Base-by-base conservation (phyloP, 1,140 invertebrate species). In the Pseudomyrmex flavicornis region DNA sequence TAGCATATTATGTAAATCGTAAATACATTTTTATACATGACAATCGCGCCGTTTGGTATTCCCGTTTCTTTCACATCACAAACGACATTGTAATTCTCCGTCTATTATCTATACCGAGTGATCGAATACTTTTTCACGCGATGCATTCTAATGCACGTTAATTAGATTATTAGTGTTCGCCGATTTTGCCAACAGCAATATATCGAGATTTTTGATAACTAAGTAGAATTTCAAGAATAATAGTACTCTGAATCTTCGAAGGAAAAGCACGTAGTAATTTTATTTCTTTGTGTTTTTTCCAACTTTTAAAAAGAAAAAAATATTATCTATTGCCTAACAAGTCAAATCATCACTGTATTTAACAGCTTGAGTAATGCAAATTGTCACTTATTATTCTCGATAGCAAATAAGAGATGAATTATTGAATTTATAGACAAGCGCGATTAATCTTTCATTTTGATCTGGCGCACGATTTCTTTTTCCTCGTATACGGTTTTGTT, bases 1-100 rank as follows among this genome's bases (percentile, higher is more conserved):
- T 83, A 68, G 15, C 54, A 79, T 62, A 82, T 72, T 35, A 84
- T 80, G 66, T 72, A 84, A 80, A 84, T 72, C 50, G n/a, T 12
- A 66, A 80, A 63, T 63, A 72, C 44, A 72, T 79, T 80, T 80
- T 82, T 62, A 80, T 63, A 62, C 50, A 84, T 26, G 61, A 62
- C 22, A 76, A 77, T 54, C 56, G 50, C 44, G 54, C 12, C 61
- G 15, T 8, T 46, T 61, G 83, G 54, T 85, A 82, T 74, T 85
- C 22, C 77, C 68, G 44, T 56, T n/a, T 50, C 44, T 50, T 15
- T 44, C 10, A 8, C 44, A 59, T 20, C 54, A 15, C 35, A 2
- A 69, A 4, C 20, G 17, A 72, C 65, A 12, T 54, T 69, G 65
- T 79, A 70, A 79, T 50, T 17, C 46, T 3, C 44, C 56, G 7